Conservation (phyloP, 2,888 invertebrate species). For the Thera obeliscata region DNA sequence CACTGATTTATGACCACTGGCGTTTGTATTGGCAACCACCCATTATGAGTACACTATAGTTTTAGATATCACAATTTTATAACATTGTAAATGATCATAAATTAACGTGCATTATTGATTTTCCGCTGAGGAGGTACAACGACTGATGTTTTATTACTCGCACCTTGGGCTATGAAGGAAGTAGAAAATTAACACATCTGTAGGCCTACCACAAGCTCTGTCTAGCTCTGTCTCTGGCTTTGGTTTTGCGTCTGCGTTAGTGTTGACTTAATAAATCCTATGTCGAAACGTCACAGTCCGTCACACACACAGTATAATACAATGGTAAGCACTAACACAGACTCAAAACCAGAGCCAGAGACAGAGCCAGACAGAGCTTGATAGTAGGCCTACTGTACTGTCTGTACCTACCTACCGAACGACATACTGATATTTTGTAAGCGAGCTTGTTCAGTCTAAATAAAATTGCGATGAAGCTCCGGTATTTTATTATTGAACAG, state of each 20-base stretch:
- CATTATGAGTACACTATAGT: slow-evolving; percentile 55
- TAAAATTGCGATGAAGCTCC: neutral
- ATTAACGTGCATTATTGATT: slow-evolving; percentile 46
- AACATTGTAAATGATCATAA: slow-evolving; percentile 44
- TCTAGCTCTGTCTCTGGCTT: too few species aligned
- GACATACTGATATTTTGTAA: neutral
- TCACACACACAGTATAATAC: too few species aligned
- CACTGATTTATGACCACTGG: slow-evolving; percentile 67
- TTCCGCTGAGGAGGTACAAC: slow-evolving; percentile 20
- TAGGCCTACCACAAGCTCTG: too few species aligned
- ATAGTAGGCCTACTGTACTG: neutral
- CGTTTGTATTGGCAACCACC: slow-evolving; percentile 67
- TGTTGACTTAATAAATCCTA: too few species aligned
- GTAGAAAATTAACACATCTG: slow-evolving; percentile 23
- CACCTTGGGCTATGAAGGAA: slow-evolving; percentile 24
- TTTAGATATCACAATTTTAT: slow-evolving; percentile 50
- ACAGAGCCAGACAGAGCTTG: too few species aligned
- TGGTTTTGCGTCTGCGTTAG: too few species aligned
- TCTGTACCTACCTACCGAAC: neutral
- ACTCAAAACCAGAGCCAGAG: too few species aligned
- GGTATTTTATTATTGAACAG: neutral
- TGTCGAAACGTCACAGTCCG: too few species aligned
- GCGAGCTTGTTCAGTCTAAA: neutral
- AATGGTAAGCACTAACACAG: too few species aligned
- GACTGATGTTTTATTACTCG: slow-evolving; percentile 20